Base-by-base conservation (phyloP, 2,797 vertebrate genomes). In the Chloroceryle inda region DNA sequence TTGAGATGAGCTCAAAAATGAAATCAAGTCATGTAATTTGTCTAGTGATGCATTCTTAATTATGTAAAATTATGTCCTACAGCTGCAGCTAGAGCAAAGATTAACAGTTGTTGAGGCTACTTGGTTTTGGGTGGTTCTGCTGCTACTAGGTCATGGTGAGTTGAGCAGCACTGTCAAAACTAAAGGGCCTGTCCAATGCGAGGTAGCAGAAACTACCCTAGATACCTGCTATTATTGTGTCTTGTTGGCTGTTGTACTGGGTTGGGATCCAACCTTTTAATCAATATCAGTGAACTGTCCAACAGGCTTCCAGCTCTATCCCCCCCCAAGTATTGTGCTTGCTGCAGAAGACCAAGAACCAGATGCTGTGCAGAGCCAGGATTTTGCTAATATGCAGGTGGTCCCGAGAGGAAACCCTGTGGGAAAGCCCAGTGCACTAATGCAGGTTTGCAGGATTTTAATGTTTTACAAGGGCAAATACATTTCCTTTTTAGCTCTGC, bases 131-230 rank as follows among this genome's bases (percentile, higher is more conserved):
- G 27, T 72, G 68, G 20, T 20, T 53, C 19, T 55, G 12, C 53
- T 78, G 33, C 31, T 58, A 29, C 11, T 44, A 31, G 17, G 24
- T 35, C 13, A 44, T 23, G n/a, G 50, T 63, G 27, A 64, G 17
- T 4, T 47, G n/a, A 75, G 53, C 38, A 72, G 47, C 23, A 19
- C 31, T 37, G 22, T 55, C 14, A 31, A 42, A 29, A 33, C 45
- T 44, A 49, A 31, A 66, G 67, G 35, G 23, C 10, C 22, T n/a
- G 52, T 31, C 31, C 20, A 35, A 2, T 0, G 0, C 31, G 47
- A 47, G 37, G 31, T 33, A 67, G 37, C 7, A 52, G 74, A 81
- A 85, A 40, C 50, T 61, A 14, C 18, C 27, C 49, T 26, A 33
- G 20, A 45, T 47, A 37, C 18, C 26, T 31, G 16, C 21, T 38